These are phyloP conservation scores for Cavia porcellus DNA, from an alignment of 2,113 vertebrate genomes.

Conservation along the genomic window DNA sequence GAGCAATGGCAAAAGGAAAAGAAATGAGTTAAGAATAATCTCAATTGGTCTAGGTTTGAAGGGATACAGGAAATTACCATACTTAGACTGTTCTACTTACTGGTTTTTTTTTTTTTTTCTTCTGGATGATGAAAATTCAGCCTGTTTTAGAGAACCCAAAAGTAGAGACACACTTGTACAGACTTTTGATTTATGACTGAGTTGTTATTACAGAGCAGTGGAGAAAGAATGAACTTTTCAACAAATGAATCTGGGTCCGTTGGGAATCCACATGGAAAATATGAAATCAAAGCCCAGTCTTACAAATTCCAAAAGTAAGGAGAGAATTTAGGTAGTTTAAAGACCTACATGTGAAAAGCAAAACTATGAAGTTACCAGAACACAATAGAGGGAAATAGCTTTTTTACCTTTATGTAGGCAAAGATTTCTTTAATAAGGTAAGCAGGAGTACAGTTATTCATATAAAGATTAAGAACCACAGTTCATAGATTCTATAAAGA, in stretches of 20 bases:
- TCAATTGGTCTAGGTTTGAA: slow-evolving; percentile 50
- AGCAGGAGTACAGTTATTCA: slow-evolving; percentile 35
- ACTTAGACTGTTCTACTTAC: slow-evolving; percentile 63
- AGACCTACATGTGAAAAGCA: slow-evolving; percentile 43
- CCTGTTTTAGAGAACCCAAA: slow-evolving; percentile 57
- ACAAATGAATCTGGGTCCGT: slow-evolving; percentile 68
- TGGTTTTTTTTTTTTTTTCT: neutral
- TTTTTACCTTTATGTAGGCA: neutral
- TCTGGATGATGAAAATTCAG: slow-evolving; percentile 63
- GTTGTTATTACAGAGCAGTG: slow-evolving; percentile 42
- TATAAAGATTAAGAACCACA: slow-evolving; percentile 46
- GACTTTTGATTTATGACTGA: slow-evolving; percentile 73
- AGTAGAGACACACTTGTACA: slow-evolving; percentile 46
- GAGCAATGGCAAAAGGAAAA: neutral
- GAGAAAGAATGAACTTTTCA: slow-evolving; percentile 70
- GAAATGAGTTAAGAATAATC: slow-evolving; percentile 27
- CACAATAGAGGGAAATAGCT: neutral
- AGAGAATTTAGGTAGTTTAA: slow-evolving; percentile 19
- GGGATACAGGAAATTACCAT: slow-evolving; percentile 60
- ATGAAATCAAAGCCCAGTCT: slow-evolving; percentile 49
- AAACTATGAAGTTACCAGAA: slow-evolving; percentile 42
- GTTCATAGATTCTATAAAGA: slow-evolving; percentile 5
- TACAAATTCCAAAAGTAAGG: slow-evolving; percentile 21
- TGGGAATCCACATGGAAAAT: slow-evolving; percentile 63
- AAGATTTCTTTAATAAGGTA: slow-evolving; percentile 44